Evolutionary conservation across 2,113 vertebrate genomes (phyloP).

Genomic region (Narcine bancroftii): DNA sequence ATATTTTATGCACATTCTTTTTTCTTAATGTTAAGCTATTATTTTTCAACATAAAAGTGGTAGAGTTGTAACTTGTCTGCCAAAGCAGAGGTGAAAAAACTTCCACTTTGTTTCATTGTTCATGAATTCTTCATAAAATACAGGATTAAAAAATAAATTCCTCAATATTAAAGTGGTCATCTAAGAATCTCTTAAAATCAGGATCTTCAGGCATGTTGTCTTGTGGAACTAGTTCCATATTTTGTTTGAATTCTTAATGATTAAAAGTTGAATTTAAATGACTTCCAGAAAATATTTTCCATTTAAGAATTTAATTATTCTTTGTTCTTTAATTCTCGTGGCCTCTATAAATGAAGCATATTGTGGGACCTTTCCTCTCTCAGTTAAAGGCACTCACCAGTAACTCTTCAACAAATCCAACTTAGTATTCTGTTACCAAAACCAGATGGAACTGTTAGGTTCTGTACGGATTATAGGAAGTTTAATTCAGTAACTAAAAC

Average conservation of each 20-base stretch:
- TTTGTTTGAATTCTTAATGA: background rate
- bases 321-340: background rate
- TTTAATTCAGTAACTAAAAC: no score
- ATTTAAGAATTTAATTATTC: background rate
- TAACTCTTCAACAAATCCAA: no score
- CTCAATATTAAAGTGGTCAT: background rate
- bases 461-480: no score
- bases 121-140: background rate
- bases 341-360: background rate
- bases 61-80: background rate
- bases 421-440: no score
- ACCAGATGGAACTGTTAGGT: no score
- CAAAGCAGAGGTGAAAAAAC: background rate
- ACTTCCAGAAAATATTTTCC: background rate
- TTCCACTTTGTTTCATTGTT: background rate
- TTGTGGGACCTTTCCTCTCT: no score
- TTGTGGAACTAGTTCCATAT: background rate
- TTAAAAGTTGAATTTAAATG: background rate
- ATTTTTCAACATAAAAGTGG: background rate
- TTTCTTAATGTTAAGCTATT: background rate
- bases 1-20: background rate
- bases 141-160: background rate
- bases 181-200: background rate
- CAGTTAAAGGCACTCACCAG: no score
- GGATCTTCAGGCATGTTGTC: background rate